phyloP scores from a whole-genome alignment of 2,888 invertebrate species.

The Eulithis testata region DNA sequence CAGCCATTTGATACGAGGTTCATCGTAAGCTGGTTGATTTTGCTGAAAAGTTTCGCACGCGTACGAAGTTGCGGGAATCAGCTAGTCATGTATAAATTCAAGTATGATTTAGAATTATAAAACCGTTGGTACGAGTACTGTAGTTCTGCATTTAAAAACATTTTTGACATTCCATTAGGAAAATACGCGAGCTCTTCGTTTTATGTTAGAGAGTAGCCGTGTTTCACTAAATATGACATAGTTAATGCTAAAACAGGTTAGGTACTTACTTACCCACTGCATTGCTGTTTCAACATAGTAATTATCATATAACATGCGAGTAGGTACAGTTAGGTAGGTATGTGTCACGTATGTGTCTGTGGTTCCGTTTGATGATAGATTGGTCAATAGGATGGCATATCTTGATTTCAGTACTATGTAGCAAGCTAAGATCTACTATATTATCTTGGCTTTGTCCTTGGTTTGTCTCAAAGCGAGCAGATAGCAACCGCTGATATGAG shows the following conservation, averaged over 20 bases:
- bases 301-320: conserved; percentile 7
- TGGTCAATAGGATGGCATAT: conserved; percentile 1
- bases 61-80: too few relatives aligned
- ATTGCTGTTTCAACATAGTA: conserved; percentile 11
- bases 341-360: conserved; percentile 5
- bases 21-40: too few relatives aligned
- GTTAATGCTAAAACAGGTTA: conserved; percentile 7
- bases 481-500: conserved; percentile 10
- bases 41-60: too few relatives aligned
- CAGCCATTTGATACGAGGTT: too few relatives aligned
- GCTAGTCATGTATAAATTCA: too few relatives aligned
- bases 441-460: conserved; percentile 11
- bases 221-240: conserved; percentile 16
- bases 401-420: conserved; percentile 6
- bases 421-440: background rate
- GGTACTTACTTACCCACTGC: conserved; percentile 10
- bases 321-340: background rate
- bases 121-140: too few relatives aligned
- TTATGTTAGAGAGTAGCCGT: conserved; percentile 1
- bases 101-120: too few relatives aligned
- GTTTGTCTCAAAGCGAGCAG: conserved; percentile 11
- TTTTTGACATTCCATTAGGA: background rate
- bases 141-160: background rate
- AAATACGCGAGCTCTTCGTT: background rate
- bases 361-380: conserved; percentile 4